A percentile compares a stretch with the other conserved stretches of the same genome.
These are phyloP conservation scores for Sinhomidia bicolor DNA, from an alignment of 2,888 invertebrate species.

Conservation along the genomic window DNA sequence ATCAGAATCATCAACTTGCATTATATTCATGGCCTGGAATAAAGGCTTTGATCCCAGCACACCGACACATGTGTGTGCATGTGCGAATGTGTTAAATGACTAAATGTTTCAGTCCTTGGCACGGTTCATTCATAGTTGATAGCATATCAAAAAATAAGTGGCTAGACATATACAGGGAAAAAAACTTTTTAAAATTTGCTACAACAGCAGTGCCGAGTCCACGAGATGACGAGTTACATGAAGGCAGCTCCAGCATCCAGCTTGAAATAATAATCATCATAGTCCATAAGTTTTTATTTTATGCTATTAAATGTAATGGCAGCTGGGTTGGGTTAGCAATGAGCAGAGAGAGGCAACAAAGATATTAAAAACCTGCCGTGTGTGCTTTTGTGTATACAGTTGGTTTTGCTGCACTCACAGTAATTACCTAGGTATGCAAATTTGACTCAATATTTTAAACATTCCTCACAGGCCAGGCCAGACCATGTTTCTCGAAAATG, in stretches of 20 bases:
- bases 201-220: too few species aligned
- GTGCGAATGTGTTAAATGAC: constrained; percentile 6
- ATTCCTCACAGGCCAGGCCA: too few species aligned
- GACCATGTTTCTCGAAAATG: too few species aligned
- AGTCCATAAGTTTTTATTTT: constrained; percentile 12
- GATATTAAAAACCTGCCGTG: too few species aligned
- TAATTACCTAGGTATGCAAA: too few species aligned
- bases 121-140: not conserved
- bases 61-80: not conserved
- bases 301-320: constrained; percentile 1
- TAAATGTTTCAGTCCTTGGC: constrained; percentile 44
- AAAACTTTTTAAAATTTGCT: not conserved
- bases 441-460: too few species aligned
- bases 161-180: not conserved
- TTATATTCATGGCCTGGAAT: not conserved
- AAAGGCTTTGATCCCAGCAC: not conserved
- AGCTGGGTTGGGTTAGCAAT: not conserved
- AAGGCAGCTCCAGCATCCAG: constrained; percentile 10
- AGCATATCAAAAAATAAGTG: not conserved
- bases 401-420: too few species aligned
- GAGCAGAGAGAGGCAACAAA: not conserved
- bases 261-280: not conserved
- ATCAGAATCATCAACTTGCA: not conserved
- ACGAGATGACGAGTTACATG: not conserved
- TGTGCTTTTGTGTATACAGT: too few species aligned